Evolutionary conservation across 2,888 invertebrate genomes (phyloP), one percentile per base, ranked within the genome.

Genomic region (Cyclophora punctaria): DNA sequence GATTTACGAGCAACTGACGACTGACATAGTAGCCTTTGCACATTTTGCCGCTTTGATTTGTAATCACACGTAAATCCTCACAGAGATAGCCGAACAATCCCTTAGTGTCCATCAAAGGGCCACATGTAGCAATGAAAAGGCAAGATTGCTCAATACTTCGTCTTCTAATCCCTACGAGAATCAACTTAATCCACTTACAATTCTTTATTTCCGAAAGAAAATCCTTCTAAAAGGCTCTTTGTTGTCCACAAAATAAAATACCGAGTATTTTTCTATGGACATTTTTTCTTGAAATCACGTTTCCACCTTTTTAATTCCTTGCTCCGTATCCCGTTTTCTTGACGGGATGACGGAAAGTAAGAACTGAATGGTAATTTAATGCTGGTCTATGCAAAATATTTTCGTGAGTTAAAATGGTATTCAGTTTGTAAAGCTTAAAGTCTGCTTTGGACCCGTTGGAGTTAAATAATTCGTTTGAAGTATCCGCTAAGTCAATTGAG

Each of bases 141-240:
- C 68, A 62, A 69, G 62, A 75, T 73, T 69, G 71, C 67, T 67
- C 73, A 73, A 73, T 71, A 72, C 68, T 62, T 63, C 56, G 58
- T 57, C 54, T 60, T 69, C 66, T 74, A 73, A 75, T 75, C 75
- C 75, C 69, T 56, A 66, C 65, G 64, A 71, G 71, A 74, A 72
- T 71, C 67, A 64, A 73, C 67, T 64, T 71, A 75, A 75, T 75
- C 75, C 69, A 70, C 67, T 71, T 66, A 71, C 67, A 70, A 71
- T 74, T 73, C 66, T 69, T 73, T 74, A 74, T 75, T 73, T 64
- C 64, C 71, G 65, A 71, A 72, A 72, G 70, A 74, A 71, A 76
- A 72, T 74, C 71, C 72, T 64, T 64, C 63, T 70, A 67, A 75
- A 73, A 75, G 69, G 64, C 62, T 67, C 71, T 78, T 79, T 78